phyloP scores from a whole-genome alignment of 2,113 vertebrate species.

The Odocoileus virginianus region DNA sequence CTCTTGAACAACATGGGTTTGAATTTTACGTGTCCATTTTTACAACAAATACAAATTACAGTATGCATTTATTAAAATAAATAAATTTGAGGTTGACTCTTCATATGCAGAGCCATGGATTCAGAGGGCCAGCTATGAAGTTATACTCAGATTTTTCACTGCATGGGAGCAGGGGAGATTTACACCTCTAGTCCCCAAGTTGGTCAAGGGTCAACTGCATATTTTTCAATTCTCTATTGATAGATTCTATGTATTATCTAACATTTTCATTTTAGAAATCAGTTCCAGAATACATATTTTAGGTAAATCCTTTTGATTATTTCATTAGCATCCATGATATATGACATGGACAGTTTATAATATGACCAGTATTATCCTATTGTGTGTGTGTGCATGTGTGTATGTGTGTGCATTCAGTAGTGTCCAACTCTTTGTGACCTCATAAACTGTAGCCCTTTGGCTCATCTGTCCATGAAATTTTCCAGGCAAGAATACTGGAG shows the following conservation, averaged over 20 bases:
- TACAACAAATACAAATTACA: not conserved
- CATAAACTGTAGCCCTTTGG: not conserved
- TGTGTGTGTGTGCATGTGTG: not conserved
- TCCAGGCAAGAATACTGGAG: not conserved
- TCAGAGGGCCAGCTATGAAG: not conserved
- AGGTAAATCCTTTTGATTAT: not conserved
- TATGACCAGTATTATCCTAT: not conserved
- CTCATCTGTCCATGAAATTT: not conserved
- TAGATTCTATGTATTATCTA: not conserved
- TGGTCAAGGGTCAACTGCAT: not conserved
- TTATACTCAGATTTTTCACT: not conserved
- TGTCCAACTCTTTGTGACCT: not conserved
- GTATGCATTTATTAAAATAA: not conserved
- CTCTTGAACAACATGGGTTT: not conserved
- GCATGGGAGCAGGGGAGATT: not conserved
- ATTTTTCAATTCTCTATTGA: not conserved
- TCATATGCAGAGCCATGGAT: not conserved
- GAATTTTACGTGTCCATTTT: not conserved
- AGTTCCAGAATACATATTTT: slow-evolving; percentile 2
- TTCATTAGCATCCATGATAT: not conserved
- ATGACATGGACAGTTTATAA: not conserved
- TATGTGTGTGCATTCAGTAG: not conserved
- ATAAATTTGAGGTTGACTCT: not conserved
- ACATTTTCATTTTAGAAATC: not conserved
- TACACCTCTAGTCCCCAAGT: not conserved